Percentiles rank a stretch among this genome's conserved stretches.
Conservation (phyloP, 2,888 invertebrate genomes). For the Zaprionus obscuricornis region DNA sequence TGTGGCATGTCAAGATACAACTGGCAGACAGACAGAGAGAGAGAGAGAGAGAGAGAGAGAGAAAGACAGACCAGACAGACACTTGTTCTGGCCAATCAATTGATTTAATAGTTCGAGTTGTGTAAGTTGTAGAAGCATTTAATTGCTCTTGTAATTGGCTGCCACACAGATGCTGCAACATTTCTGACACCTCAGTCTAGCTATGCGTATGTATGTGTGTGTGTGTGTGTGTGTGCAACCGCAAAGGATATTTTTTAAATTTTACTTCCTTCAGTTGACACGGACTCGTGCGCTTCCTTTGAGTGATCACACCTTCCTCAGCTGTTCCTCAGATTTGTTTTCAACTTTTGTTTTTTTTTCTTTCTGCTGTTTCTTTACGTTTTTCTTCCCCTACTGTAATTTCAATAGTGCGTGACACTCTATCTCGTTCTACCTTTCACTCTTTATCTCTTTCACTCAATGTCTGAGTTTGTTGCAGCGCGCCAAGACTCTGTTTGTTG, state of each 20-base stretch:
- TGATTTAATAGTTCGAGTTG: slow-evolving; percentile 34
- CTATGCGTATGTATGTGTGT: too few species aligned
- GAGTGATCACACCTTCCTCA: slow-evolving; percentile 50
- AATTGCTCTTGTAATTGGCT: slow-evolving; percentile 55
- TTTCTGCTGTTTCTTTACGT: background rate
- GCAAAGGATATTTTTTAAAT: slow-evolving; percentile 50
- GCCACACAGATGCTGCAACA: slow-evolving; percentile 40
- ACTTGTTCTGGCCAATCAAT: slow-evolving; percentile 59
- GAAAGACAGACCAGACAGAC: too few species aligned
- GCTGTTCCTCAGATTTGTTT: slow-evolving; percentile 70
- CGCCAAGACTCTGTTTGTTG: slow-evolving; percentile 39
- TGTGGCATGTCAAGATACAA: too few species aligned
- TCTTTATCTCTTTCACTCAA: slow-evolving; percentile 6
- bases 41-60: too few species aligned
- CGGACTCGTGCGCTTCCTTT: slow-evolving; percentile 51
- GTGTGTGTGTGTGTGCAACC: slow-evolving; percentile 49
- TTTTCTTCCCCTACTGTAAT: slow-evolving; percentile 29
- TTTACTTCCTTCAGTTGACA: slow-evolving; percentile 45
- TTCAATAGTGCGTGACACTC: slow-evolving; percentile 62
- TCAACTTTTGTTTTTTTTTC: slow-evolving; percentile 19
- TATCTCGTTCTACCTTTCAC: slow-evolving; percentile 1
- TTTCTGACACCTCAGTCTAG: slow-evolving; percentile 53
- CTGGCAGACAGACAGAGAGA: too few species aligned
- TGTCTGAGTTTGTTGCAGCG: slow-evolving; percentile 34
- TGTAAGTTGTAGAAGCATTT: too few species aligned